Evolutionary conservation across 1,140 invertebrate species (phyloP).

Genomic region (Saccostrea cuccullata): DNA sequence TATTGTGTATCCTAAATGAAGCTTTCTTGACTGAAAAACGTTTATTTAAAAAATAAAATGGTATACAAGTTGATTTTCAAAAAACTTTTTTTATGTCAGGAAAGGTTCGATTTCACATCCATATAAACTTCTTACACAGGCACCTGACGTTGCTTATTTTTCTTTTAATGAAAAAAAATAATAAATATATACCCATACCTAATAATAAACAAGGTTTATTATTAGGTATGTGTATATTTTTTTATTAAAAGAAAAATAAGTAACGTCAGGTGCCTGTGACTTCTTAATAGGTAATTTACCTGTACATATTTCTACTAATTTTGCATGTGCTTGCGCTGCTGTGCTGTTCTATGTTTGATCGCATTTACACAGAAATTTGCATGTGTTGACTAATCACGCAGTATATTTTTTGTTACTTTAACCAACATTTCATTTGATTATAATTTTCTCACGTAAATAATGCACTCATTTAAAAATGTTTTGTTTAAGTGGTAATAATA

Average conservation of each 20-base stretch:
- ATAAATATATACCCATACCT: too few relatives aligned
- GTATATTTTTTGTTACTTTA: conserved; percentile 16
- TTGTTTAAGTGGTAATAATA: background rate
- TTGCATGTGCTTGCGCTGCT: conserved; percentile 28
- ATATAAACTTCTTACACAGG: too few relatives aligned
- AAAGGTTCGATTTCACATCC: conserved; percentile 15
- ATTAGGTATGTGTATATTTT: too few relatives aligned
- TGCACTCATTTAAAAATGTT: background rate
- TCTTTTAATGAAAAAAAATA: too few relatives aligned
- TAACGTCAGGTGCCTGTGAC: too few relatives aligned
- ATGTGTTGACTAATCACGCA: conserved; percentile 24
- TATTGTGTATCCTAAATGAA: background rate
- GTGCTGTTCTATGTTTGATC: conserved; percentile 13
- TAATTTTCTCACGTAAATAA: background rate
- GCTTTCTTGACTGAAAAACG: background rate
- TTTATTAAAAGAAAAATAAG: too few relatives aligned
- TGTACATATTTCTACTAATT: background rate
- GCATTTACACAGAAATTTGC: conserved; percentile 24
- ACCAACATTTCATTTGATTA: conserved; percentile 15
- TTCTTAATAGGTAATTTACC: background rate
- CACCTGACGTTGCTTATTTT: too few relatives aligned
- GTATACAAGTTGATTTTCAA: background rate
- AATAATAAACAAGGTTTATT: too few relatives aligned
- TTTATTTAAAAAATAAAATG: background rate
- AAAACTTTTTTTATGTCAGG: background rate